Percentiles rank a stretch among this genome's conserved stretches.
Evolutionary conservation across 2,888 invertebrate species (phyloP).

Genomic region (Amitus sp.): DNA sequence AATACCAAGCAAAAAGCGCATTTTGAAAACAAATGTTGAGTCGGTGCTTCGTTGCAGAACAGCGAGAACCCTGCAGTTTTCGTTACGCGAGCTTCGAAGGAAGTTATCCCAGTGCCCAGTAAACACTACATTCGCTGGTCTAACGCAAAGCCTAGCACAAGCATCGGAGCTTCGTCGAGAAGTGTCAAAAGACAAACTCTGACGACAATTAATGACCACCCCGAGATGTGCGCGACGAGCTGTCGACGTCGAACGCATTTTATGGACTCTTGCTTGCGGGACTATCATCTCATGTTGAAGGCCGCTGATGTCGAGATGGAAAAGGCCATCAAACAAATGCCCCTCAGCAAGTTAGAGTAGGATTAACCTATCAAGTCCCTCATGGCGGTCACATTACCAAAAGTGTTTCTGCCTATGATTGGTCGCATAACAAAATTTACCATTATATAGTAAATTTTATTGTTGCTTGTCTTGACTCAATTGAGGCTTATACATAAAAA

Average conservation of each 20-base stretch:
- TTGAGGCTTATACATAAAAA: too few relatives aligned
- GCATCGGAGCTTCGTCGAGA: slow-evolving; percentile 44
- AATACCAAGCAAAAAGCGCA: background rate
- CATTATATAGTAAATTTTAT: too few relatives aligned
- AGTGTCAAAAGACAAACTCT: slow-evolving; percentile 49
- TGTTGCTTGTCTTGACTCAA: too few relatives aligned
- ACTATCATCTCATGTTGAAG: slow-evolving; percentile 74
- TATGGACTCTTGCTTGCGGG: slow-evolving; percentile 75
- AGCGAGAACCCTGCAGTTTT: slow-evolving; percentile 57
- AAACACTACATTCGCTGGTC: slow-evolving; percentile 56
- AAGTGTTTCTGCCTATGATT: too few relatives aligned
- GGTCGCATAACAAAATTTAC: too few relatives aligned
- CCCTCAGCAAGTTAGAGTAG: slow-evolving; percentile 82
- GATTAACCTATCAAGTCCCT: too few relatives aligned
- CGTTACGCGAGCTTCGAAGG: slow-evolving; percentile 39
- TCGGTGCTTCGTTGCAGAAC: slow-evolving; percentile 62
- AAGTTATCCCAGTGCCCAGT: slow-evolving; percentile 42
- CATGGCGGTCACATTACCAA: too few relatives aligned
- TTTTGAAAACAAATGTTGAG: slow-evolving; percentile 29
- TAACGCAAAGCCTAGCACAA: slow-evolving; percentile 47
- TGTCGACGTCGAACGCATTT: slow-evolving; percentile 69
- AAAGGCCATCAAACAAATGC: slow-evolving; percentile 83
- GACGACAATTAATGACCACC: slow-evolving; percentile 46
- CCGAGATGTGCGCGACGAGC: slow-evolving; percentile 54
- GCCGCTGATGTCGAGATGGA: slow-evolving; percentile 82